These are phyloP conservation scores for Seladonia tumulorum DNA, from an alignment of 2,888 invertebrate species.

Conservation along the genomic window DNA sequence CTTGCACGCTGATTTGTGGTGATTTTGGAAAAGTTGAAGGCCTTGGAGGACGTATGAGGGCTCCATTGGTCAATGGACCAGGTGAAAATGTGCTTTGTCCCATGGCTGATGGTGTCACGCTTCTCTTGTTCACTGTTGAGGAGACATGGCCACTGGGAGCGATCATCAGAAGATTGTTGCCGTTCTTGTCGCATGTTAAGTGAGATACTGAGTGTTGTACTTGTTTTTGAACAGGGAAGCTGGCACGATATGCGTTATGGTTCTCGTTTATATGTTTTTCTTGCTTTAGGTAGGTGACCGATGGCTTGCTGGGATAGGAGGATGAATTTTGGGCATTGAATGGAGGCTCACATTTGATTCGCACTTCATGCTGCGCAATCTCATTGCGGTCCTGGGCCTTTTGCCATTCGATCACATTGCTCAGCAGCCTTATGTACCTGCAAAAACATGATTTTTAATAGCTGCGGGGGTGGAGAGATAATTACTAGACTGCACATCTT, in stretches of 20 bases:
- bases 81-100: conserved; percentile 41
- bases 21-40: conserved; percentile 62
- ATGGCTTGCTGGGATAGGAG: conserved; percentile 79
- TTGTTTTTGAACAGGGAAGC: conserved; percentile 54
- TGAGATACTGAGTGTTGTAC: conserved; percentile 51
- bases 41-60: conserved; percentile 46
- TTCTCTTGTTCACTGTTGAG: conserved; percentile 32
- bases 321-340: conserved; percentile 55
- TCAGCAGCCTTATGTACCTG: conserved; percentile 94
- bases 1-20: conserved; percentile 57
- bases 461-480: not conserved
- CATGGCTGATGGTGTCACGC: conserved; percentile 43
- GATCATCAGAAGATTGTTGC: conserved; percentile 89
- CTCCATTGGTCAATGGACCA: conserved; percentile 52
- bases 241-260: conserved; percentile 45
- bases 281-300: conserved; percentile 71
- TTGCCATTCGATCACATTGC: conserved; percentile 96
- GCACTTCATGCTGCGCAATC: conserved; percentile 77
- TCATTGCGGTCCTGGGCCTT: conserved; percentile 83
- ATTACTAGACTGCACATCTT: not conserved
- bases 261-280: conserved; percentile 64
- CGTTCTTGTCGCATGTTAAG: conserved; percentile 86
- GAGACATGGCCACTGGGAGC: conserved; percentile 84
- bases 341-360: conserved; percentile 75
- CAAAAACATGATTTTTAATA: too few species aligned